A percentile compares a stretch with the other conserved stretches of the same genome.
phyloP scores from a whole-genome alignment of 2,113 vertebrate species.

The Dipodomys ordii region DNA sequence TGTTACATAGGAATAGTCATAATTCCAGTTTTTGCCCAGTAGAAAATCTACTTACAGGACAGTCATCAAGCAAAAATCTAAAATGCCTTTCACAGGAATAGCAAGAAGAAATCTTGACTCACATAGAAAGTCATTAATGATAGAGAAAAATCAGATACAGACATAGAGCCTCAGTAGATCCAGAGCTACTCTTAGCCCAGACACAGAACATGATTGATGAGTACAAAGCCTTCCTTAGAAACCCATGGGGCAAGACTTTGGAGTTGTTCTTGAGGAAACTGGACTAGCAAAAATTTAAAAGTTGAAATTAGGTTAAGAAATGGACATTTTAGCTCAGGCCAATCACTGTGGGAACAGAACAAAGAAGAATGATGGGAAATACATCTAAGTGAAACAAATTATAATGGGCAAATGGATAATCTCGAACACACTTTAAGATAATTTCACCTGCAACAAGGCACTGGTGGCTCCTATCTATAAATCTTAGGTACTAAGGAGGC shows the following conservation, averaged over 20 bases:
- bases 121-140: neutral
- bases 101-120: constrained; percentile 11
- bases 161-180: neutral
- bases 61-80: neutral
- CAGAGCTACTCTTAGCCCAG: neutral
- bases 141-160: neutral
- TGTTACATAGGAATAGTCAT: neutral
- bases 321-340: neutral
- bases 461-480: no score
- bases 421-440: neutral
- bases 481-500: no score
- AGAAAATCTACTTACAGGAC: neutral
- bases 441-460: neutral
- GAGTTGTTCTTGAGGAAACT: neutral
- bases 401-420: constrained; percentile 26
- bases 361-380: neutral
- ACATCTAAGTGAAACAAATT: neutral
- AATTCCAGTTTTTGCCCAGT: neutral
- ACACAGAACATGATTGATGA: neutral
- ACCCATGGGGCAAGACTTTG: neutral
- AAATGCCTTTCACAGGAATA: neutral
- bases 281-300: neutral
- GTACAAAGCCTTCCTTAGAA: neutral
- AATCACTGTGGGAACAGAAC: neutral
- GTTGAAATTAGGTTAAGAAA: neutral